Base-by-base conservation (phyloP, 1,140 invertebrate species). In the Marisa cornuarietis region DNA sequence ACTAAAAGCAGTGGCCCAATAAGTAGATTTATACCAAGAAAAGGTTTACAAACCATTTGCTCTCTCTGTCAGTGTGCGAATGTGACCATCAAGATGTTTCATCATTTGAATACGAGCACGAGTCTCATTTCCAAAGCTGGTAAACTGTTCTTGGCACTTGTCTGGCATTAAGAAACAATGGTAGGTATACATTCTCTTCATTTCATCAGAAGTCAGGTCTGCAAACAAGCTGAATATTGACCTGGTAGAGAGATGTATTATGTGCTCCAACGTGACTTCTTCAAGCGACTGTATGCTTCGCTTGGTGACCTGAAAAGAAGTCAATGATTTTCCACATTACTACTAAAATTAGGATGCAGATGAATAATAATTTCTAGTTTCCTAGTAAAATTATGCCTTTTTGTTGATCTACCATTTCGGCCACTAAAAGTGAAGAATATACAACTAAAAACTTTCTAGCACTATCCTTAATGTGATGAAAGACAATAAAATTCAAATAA, bases 121-220 rank as follows among this genome's bases (percentile, higher is more conserved):
- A 49, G 88, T 90, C 87, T 94, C 93, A 84, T 92, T 93, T 3
- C 93, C 93, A 90, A 93, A 94, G 87, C 93, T 94, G 8, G 91
- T 92, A 80, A 92, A 93, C 61, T 89, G 91, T 80, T 92, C 90
- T 16, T 88, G 83, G 80, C 93, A 94, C 69, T 86, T 85, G 22
- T 92, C 87, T 31, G 90, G 90, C 74, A 90, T 88, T 62, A 94
- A 84, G 61, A 89, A 89, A 85, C 93, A 94, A 4, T 91, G 91
- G 81, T 92, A 94, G 63, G 92, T 92, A 85, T 93, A 94, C 79
- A 92, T 92, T 80, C 91, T 87, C 78, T 92, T 92, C 66, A 93
- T 90, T 87, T 94, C 93, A 85, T 94, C 93, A 49, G 92, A 91
- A 77, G 90, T 91, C 78, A 92, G 90, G 76, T 93, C 90, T 63